phyloP scores from a whole-genome alignment of 2,113 vertebrate species.

The Atlantisia rogersi region DNA sequence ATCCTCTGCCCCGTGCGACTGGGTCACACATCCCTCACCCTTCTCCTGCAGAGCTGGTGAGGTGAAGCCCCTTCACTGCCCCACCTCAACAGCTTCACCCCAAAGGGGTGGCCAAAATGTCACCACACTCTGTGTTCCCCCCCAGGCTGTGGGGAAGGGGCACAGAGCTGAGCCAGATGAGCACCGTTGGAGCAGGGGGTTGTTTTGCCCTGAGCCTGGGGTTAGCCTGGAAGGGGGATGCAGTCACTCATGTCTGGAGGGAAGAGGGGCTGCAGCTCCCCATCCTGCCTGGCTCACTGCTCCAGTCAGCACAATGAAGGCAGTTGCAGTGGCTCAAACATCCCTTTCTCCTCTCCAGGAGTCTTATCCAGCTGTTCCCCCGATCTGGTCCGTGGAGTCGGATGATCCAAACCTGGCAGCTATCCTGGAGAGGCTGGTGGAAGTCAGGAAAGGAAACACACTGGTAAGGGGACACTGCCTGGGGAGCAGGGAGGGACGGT shows the following conservation, averaged over 20 bases:
- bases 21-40: too few relatives aligned
- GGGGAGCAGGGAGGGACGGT: not conserved
- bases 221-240: not conserved
- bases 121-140: fast-evolving
- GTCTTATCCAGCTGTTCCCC: constrained; percentile 91
- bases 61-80: fast-evolving
- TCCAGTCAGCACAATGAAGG: fast-evolving
- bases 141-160: fast-evolving
- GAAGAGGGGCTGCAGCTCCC: not conserved
- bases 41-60: not conserved
- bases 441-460: constrained; percentile 93
- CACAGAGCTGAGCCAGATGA: not conserved
- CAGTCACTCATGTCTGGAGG: fast-evolving
- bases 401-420: constrained; percentile 94
- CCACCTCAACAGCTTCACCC: fast-evolving
- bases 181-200: fast-evolving
- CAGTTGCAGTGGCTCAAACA: fast-evolving
- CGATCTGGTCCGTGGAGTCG: constrained; percentile 97
- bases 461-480: constrained; percentile 76
- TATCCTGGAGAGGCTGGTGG: constrained; percentile 91
- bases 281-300: not conserved
- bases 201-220: fast-evolving
- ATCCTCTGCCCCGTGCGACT: too few relatives aligned
- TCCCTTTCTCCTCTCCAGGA: constrained; percentile 74
- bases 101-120: fast-evolving